Evolutionary conservation across 1,140 invertebrate species (phyloP), one percentile per base, ranked within the genome.

Genomic region (Myzus persicae): DNA sequence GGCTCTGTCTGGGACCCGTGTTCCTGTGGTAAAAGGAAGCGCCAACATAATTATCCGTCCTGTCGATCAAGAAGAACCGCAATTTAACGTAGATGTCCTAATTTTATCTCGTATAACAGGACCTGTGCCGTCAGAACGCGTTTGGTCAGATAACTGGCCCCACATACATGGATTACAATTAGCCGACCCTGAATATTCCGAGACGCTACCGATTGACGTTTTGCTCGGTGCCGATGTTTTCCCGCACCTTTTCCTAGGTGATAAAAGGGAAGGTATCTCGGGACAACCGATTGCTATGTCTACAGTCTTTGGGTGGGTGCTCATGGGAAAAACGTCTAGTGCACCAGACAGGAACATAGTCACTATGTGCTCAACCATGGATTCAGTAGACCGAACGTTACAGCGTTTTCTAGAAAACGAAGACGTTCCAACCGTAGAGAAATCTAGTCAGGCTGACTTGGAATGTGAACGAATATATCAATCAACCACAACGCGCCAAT

Each of bases 271-370:
- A 38, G 82, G 82, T 84, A 40, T 4, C 5, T 22, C 38, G 18
- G 82, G 82, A 26, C 42, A 48, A 31, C 91, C 76, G 24, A 81
- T 46, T 48, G 76, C 40, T 1, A 31, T 84, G 31, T 82, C 91
- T 20, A 92, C 67, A 8, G 76, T 81, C 6, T 82, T 92, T 44
- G 91, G 91, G 6, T 92, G 91, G 91, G 59, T 93, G 14, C 46
- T 93, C 14, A 93, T 93, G 48, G 76, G 42, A 24, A 46, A 31
- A 87, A 87, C 85, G 4, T 87, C 42, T 18, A 31, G 26, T 14
- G 3, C 85, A 18, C 2, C 38, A 5, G 8, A 87, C 11, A 87
- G 14, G 3, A 87, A 46, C 31, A 87, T 46, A 14, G 26, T 87
- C 42, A 81, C 91, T 9, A 38, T 93, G 44, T 84, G 59, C 46